Percentiles rank a stretch among this genome's conserved stretches.
Evolutionary conservation across 2,113 vertebrate species (phyloP).

Genomic region (Sterrhoptilus dennistouni): DNA sequence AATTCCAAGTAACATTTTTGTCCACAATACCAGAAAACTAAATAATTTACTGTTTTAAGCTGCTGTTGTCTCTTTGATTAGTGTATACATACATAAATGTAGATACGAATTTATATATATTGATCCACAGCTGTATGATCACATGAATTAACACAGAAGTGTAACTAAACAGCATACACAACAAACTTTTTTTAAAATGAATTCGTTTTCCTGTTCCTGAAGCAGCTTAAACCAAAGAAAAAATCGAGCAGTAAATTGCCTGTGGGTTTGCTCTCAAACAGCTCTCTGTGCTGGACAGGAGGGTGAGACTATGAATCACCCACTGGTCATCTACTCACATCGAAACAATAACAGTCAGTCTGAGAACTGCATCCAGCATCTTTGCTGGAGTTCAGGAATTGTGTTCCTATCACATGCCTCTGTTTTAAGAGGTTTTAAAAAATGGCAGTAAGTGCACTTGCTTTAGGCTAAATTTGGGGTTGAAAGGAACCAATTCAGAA

Average conservation of each 20-base stretch:
- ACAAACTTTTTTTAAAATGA: background rate
- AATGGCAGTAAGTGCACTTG: slow-evolving; percentile 29
- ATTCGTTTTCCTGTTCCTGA: background rate
- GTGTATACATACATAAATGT: background rate
- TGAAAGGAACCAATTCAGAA: slow-evolving; percentile 51
- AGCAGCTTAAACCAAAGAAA: background rate
- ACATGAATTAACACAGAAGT: background rate
- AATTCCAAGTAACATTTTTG: background rate
- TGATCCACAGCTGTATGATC: background rate
- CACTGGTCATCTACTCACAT: background rate
- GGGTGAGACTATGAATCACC: slow-evolving; percentile 28
- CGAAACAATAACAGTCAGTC: background rate
- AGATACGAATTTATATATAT: background rate
- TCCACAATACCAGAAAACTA: background rate
- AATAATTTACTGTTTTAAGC: background rate
- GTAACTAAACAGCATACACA: background rate
- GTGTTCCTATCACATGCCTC: background rate
- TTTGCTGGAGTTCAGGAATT: background rate
- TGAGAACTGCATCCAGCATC: background rate
- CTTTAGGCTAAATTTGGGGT: slow-evolving; percentile 33
- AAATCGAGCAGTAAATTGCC: background rate
- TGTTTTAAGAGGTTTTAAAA: slow-evolving; percentile 9
- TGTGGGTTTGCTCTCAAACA: slow-evolving; percentile 17
- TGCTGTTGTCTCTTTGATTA: background rate
- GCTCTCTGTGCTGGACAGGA: background rate